Evolutionary conservation across 2,888 invertebrate species (phyloP).

Genomic region (Agrochola litura): DNA sequence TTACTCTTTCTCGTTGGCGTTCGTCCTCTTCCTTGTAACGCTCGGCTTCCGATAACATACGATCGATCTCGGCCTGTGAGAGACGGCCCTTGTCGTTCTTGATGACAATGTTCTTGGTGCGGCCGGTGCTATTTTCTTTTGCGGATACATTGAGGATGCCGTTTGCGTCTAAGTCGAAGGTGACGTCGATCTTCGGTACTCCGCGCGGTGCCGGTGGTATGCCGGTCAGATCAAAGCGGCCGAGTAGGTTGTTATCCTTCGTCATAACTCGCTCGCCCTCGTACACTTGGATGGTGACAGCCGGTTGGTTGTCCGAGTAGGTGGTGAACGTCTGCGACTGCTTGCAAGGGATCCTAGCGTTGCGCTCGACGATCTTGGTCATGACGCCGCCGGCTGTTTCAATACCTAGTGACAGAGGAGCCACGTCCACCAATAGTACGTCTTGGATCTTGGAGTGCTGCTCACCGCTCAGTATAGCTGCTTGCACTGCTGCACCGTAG

Average conservation of each 20-base stretch:
- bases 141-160: conserved; percentile 96
- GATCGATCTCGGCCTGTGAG: conserved; percentile 95
- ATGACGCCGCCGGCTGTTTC: conserved; percentile 95
- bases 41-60: conserved; percentile 94
- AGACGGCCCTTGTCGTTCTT: conserved; percentile 95
- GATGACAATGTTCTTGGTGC: conserved; percentile 94
- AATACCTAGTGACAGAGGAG: conserved; percentile 93
- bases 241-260: conserved; percentile 93
- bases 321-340: conserved; percentile 94
- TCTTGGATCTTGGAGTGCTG: conserved; percentile 94
- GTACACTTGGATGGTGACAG: conserved; percentile 93
- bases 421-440: conserved; percentile 90
- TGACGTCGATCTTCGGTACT: conserved; percentile 92
- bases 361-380: conserved; percentile 94
- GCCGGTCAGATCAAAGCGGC: conserved; percentile 92
- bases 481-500: conserved; percentile 94
- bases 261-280: conserved; percentile 96
- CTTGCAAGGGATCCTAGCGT: conserved; percentile 93
- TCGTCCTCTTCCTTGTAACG: conserved; percentile 93
- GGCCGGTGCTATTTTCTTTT: conserved; percentile 92
- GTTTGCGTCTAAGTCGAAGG: conserved; percentile 94
- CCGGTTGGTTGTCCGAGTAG: conserved; percentile 95
- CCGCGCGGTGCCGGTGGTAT: conserved; percentile 93
- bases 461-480: conserved; percentile 93
- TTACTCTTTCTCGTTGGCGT: conserved; percentile 92